phyloP scores from a whole-genome alignment of 2,888 invertebrate species.

The Gortyna flavago region DNA sequence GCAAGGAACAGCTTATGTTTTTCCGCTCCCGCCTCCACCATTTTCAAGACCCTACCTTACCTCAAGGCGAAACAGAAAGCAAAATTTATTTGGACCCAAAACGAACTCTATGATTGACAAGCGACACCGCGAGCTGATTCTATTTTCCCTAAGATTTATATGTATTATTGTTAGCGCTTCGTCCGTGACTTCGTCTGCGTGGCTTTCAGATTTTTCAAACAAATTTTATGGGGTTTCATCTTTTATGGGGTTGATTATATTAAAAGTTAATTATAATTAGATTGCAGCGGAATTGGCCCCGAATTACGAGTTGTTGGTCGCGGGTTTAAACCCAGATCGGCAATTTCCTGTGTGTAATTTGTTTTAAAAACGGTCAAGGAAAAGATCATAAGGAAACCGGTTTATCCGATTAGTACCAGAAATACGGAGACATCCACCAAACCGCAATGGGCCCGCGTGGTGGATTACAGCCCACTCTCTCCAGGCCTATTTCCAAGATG shows the following conservation, averaged over 20 bases:
- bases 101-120: conserved; percentile 60
- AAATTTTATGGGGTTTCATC: too few species aligned
- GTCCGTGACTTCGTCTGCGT: background rate
- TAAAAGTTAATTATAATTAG: too few species aligned
- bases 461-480: background rate
- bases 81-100: conserved; percentile 58
- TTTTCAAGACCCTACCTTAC: background rate
- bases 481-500: too few species aligned
- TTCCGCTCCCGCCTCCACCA: background rate
- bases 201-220: background rate
- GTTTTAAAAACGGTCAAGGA: background rate
- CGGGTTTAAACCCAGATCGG: background rate
- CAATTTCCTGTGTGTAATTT: background rate
- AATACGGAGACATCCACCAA: background rate
- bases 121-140: conserved; percentile 50
- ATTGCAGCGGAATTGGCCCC: too few species aligned
- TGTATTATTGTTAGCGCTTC: background rate
- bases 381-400: background rate
- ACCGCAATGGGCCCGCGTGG: background rate
- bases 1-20: too few species aligned
- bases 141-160: conserved; percentile 50
- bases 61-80: conserved; percentile 36
- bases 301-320: background rate
- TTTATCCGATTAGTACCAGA: background rate
- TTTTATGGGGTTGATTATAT: background rate